Percentiles rank a stretch among this genome's conserved stretches.
Evolutionary conservation across 2,113 vertebrate species (phyloP).

Genomic region (Corythornis madagascariensis): DNA sequence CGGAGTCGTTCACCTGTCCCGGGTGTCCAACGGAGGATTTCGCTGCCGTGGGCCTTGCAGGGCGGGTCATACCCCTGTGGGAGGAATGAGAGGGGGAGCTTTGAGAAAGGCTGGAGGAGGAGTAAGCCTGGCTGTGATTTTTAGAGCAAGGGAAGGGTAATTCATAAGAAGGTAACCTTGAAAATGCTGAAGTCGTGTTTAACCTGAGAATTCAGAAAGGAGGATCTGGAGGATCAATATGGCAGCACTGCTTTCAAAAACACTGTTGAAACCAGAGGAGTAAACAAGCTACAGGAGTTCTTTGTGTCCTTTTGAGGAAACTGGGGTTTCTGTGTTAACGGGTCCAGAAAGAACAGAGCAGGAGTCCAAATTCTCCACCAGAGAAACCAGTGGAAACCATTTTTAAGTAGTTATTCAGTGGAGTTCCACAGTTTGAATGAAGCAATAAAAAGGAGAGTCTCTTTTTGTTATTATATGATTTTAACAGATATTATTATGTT

Average conservation of each 20-base stretch:
- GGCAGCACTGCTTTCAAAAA: not conserved
- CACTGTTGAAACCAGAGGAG: accelerated
- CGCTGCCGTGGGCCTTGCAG: not conserved
- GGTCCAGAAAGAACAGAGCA: not conserved
- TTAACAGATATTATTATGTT: no score
- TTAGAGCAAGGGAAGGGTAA: not conserved
- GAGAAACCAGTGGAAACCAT: not conserved
- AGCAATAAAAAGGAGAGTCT: not conserved
- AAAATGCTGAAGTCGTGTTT: not conserved
- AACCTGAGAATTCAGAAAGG: not conserved
- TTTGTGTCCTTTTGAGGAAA: not conserved
- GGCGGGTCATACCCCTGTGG: accelerated
- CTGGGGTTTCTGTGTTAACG: not conserved
- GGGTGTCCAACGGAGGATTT: accelerated
- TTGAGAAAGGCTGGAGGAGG: not conserved
- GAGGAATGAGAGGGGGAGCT: not conserved
- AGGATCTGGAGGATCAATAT: accelerated
- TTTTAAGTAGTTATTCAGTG: not conserved
- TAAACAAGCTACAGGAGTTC: not conserved
- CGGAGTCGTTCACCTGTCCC: not conserved
- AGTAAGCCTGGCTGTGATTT: accelerated
- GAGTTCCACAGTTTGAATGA: no score
- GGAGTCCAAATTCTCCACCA: not conserved
- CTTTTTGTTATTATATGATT: no score
- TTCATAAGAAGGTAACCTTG: not conserved